These are phyloP conservation scores for Bombus polaris DNA, from an alignment of 1,140 invertebrate species.

Conservation along the genomic window DNA sequence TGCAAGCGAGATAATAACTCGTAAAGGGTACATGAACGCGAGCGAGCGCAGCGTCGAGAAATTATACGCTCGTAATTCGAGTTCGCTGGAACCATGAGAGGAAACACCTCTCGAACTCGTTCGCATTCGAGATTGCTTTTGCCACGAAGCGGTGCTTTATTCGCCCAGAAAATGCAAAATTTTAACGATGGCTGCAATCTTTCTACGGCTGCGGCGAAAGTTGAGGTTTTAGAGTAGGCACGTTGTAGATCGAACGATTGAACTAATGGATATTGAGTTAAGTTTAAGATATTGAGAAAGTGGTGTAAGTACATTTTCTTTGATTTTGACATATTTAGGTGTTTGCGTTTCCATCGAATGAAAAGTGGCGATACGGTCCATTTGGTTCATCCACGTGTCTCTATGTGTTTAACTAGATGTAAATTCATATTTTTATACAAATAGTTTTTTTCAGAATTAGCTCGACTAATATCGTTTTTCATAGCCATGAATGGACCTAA, in stretches of 20 bases:
- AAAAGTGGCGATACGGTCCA: too few relatives aligned
- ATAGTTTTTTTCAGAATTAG: too few relatives aligned
- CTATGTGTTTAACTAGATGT: too few relatives aligned
- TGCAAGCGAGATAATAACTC: constrained; percentile 51
- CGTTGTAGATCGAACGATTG: not conserved
- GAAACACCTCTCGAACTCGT: constrained; percentile 10
- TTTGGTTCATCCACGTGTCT: too few relatives aligned
- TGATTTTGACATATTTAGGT: too few relatives aligned
- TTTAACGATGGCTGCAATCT: not conserved
- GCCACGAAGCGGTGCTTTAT: not conserved
- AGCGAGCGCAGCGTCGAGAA: constrained; percentile 37
- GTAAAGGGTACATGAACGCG: constrained; percentile 15
- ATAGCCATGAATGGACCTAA: too few relatives aligned
- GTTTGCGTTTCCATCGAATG: too few relatives aligned
- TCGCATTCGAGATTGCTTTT: not conserved
- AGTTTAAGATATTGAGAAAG: not conserved
- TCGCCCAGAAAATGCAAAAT: not conserved
- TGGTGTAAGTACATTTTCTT: too few relatives aligned
- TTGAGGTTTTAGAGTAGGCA: not conserved
- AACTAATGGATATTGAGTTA: not conserved
- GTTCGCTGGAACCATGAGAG: constrained; percentile 40
- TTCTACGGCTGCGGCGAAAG: not conserved
- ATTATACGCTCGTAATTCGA: constrained; percentile 61
- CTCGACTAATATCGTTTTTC: too few relatives aligned
- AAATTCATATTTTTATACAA: too few relatives aligned